Evolutionary conservation across 2,797 vertebrate genomes (phyloP), one percentile per base, ranked within the genome.

Genomic region (Sitta carolinensis): DNA sequence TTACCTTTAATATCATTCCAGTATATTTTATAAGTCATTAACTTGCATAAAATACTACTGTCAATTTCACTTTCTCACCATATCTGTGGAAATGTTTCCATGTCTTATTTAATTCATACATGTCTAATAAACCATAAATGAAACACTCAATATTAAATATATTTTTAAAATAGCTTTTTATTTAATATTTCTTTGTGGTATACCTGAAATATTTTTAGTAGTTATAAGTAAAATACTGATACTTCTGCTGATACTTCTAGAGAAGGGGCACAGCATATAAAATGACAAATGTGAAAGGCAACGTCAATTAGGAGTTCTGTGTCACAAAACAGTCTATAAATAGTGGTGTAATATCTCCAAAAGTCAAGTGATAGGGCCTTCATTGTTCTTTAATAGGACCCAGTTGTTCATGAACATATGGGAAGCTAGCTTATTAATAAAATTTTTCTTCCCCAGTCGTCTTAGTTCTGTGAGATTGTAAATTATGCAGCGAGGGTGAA

Each of bases 331-430:
- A 95, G n/a, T 91, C 36, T 72, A 82, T 97, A 96, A 97, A 95
- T 94, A 94, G 76, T 92, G 90, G 88, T 96, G 92, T 88, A 82
- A 48, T 87, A 85, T 85, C 87, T 85, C 76, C 84, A 92, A 90
- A 96, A 97, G 91, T 93, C 89, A 93, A 91, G 78, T 95, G 90
- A 93, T 85, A 96, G 92, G 91, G 92, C 94, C 91, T 97, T 96
- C 93, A 96, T 95, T 97, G 95, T 97, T 92, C 93, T 91, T 95
- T 97, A 96, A 95, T 93, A 95, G 77, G 58, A 93, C 73, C 74
- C 79, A 90, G 81, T 94, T 95, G 89, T 73, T 95, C 95, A 73
- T 58, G 91, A 97, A 77, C 89, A 85, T 88, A 54, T 83, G 92
- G 84, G 85, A 97, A 83, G 64, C 58, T 61, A 45, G 47, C 73